Evolutionary conservation across 2,797 vertebrate species (phyloP), one percentile per base, ranked within the genome.

Genomic region (Darevskia mixta): DNA sequence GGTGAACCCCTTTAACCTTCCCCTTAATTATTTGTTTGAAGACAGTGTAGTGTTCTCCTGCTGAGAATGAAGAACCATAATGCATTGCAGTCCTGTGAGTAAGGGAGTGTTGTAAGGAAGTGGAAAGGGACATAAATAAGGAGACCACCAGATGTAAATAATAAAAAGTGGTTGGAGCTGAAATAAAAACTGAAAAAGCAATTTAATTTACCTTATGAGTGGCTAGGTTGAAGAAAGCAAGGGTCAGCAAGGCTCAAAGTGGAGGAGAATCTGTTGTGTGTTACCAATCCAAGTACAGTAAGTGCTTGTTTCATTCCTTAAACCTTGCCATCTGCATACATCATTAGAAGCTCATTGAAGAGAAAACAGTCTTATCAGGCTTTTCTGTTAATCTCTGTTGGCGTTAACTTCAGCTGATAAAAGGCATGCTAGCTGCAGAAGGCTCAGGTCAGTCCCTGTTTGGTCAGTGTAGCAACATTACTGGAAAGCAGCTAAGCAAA

Each of bases 1-100:
- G 89, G 94, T 96, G 97, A 99, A 98, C 98, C 72, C 88, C 97
- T 97, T 97, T 98, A 98, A 99, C 98, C 98, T 98, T 98, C 97
- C 96, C 97, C 97, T 98, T 99, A 99, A 99, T 99, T 98, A 99
- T 98, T 99, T 99, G 98, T 99, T 99, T 99, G 98, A 99, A 99
- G 98, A 98, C 98, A 98, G 98, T 98, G 97, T 98, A 97, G 97
- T 98, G 98, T 98, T 98, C 98, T 98, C 98, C 98, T 94, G 98
- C 97, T 98, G 98, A 97, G 98, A 98, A 96, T 96, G 93, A 90
- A 95, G 97, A 96, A 96, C 97, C 96, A 96, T 97, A 97, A 97
- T 97, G 97, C 97, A 96, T 97, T 96, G 94, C 97, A 97, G 97
- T 95, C 94, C 96, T 95, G 93, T 93, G 95, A 96, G 96, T 89